Evolutionary conservation across 2,797 vertebrate species (phyloP).

Genomic region (Pogonophryne albipinna): DNA sequence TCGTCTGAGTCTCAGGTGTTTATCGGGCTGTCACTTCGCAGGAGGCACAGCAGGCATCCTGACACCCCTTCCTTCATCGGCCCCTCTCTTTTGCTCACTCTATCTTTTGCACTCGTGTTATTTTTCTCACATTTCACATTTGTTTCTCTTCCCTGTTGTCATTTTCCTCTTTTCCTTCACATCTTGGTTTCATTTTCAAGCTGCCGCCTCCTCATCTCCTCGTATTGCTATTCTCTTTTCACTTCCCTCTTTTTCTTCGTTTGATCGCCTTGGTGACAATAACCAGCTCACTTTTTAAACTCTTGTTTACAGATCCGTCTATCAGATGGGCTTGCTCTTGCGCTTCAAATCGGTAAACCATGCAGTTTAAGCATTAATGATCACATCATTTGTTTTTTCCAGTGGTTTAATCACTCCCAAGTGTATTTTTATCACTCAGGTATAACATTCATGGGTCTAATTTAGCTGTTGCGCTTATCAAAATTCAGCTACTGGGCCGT

Average conservation of each 20-base stretch:
- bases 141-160: slow-evolving; percentile 2
- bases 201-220: background rate
- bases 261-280: slow-evolving; percentile 19
- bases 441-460: slow-evolving; percentile 69
- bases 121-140: slow-evolving; percentile 41
- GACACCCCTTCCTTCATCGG: slow-evolving; percentile 34
- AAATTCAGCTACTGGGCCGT: slow-evolving; percentile 67
- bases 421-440: slow-evolving; percentile 72
- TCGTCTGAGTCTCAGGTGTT: slow-evolving; percentile 79
- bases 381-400: slow-evolving; percentile 53
- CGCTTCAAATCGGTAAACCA: slow-evolving; percentile 43
- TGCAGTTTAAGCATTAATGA: slow-evolving; percentile 62
- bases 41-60: slow-evolving; percentile 57
- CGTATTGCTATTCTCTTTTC: background rate
- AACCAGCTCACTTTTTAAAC: slow-evolving; percentile 12
- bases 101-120: slow-evolving; percentile 32
- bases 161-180: slow-evolving; percentile 4
- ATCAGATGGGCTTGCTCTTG: slow-evolving; percentile 16
- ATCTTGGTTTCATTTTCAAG: slow-evolving; percentile 19
- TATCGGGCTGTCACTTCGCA: slow-evolving; percentile 65
- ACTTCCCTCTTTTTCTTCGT: slow-evolving; percentile 13
- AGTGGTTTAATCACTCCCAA: slow-evolving; percentile 61
- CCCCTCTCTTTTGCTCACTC: slow-evolving; percentile 13
- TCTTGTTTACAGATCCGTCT: slow-evolving; percentile 52
- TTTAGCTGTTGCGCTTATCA: slow-evolving; percentile 65